Conservation (phyloP, 2,113 vertebrate species). For the Martes martes region DNA sequence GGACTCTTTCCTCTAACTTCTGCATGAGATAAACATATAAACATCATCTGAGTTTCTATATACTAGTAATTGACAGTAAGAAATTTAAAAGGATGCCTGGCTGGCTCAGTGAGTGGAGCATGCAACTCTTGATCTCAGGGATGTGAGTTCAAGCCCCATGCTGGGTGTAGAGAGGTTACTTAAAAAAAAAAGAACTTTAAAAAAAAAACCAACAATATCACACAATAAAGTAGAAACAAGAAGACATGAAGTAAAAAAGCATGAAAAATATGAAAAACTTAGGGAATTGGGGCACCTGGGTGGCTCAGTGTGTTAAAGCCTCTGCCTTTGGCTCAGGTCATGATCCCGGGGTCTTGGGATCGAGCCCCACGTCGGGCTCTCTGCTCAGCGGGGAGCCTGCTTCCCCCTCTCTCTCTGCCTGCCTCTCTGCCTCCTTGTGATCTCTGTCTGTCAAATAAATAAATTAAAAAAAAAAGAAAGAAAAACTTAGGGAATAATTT, state of each 20-base stretch:
- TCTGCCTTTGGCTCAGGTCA: no score
- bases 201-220: not conserved
- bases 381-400: no score
- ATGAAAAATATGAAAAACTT: not conserved
- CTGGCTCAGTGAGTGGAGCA: not conserved
- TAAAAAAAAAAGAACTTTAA: not conserved
- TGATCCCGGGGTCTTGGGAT: no score
- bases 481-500: not conserved
- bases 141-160: not conserved
- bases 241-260: not conserved
- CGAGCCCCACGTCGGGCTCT: no score
- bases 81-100: not conserved
- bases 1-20: not conserved
- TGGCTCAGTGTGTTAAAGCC: no score
- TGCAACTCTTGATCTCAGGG: not conserved
- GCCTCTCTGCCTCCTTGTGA: no score
- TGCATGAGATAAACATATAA: not conserved
- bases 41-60: not conserved
- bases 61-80: not conserved
- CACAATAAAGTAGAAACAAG: conserved; percentile 11
- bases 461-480: no score
- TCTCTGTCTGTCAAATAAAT: no score
- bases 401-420: no score
- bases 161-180: not conserved
- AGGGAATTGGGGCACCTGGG: not conserved